Evolutionary conservation across 2,888 invertebrate genomes (phyloP).

Genomic region (Hyalella azteca): DNA sequence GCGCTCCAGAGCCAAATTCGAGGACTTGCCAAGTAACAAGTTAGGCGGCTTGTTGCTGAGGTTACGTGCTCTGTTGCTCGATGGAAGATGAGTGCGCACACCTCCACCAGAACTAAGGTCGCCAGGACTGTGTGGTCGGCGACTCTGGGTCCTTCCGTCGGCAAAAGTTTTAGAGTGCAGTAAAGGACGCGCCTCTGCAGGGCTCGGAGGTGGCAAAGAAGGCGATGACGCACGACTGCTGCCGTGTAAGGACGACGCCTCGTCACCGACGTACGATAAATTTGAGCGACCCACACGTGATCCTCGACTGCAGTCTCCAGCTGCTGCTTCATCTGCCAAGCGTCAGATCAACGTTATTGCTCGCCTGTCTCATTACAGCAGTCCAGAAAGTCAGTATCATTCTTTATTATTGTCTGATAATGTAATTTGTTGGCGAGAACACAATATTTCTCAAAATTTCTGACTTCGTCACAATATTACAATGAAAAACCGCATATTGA

Average conservation of each 20-base stretch:
- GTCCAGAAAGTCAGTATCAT: too few species aligned
- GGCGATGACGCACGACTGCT: conserved; percentile 20
- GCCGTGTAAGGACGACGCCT: neutral
- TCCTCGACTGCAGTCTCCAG: neutral
- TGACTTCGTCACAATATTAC: too few species aligned
- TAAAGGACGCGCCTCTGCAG: conserved; percentile 43
- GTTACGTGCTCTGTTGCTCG: neutral
- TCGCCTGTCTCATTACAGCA: too few species aligned
- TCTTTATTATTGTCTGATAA: too few species aligned
- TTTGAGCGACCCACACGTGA: neutral
- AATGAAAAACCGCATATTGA: too few species aligned
- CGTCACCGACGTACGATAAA: neutral
- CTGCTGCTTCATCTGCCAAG: neutral
- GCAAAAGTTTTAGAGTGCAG: too few species aligned
- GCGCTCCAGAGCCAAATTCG: neutral
- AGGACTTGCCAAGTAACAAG: neutral
- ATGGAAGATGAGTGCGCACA: neutral
- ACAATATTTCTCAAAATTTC: too few species aligned
- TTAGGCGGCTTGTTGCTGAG: neutral
- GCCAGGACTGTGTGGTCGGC: neutral
- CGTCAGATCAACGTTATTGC: too few species aligned
- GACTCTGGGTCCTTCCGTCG: neutral
- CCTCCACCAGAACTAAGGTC: neutral
- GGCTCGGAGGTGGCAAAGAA: conserved; percentile 39
- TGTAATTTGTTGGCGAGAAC: too few species aligned